Base-by-base conservation (phyloP, 2,888 invertebrate species). In the Drosophila diplacantha region DNA sequence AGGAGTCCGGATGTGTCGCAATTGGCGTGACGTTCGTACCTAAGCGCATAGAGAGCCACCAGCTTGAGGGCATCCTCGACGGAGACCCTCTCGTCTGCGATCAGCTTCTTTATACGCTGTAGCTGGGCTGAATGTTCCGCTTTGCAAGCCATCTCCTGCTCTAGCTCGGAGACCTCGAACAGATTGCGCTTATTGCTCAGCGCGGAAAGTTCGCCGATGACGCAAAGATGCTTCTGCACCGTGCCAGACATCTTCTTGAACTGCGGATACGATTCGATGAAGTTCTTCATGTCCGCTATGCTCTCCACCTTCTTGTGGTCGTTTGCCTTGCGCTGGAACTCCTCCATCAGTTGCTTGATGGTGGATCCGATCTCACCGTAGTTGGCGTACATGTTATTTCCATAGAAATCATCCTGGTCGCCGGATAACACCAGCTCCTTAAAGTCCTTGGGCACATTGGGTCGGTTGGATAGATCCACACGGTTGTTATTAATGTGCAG, bases 321-420 rank as follows among this genome's bases (percentile, higher is more conserved):
- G 87, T 98, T 95, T 3, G 97, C 96, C 88, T 97, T 97, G 80
- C 92, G 93, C 89, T 98, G 98, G 89, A 98, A 99, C 84, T 98
- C 97, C 64, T 99, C 98, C 95, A 99, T 99, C 56, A 99, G 89
- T 22, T 94, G 92, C 89, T 99, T 98, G 75, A 99, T 98, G 43
- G 96, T 98, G 83, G 96, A 95, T 0, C 98, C 99, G 83, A 99
- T 98, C 90, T 99, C 99, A 38, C 99, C 99, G 90, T 98, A 99
- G 89, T 99, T 99, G 14, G 95, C 91, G 87, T 96, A 97, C 87
- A 97, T 91, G 88, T 98, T 99, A 93, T 95, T 89, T 16, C 95
- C 94, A 88, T 98, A 99, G 89, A 99, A 99, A 69, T 97, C 95
- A 89, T 99, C 99, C 85, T 98, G 97, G 83, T 98, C 96, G 0